A percentile compares a stretch with the other conserved stretches of the same genome.
Evolutionary conservation across 2,888 invertebrate species (phyloP).

Genomic region (Dryocosmus kuriphilus): DNA sequence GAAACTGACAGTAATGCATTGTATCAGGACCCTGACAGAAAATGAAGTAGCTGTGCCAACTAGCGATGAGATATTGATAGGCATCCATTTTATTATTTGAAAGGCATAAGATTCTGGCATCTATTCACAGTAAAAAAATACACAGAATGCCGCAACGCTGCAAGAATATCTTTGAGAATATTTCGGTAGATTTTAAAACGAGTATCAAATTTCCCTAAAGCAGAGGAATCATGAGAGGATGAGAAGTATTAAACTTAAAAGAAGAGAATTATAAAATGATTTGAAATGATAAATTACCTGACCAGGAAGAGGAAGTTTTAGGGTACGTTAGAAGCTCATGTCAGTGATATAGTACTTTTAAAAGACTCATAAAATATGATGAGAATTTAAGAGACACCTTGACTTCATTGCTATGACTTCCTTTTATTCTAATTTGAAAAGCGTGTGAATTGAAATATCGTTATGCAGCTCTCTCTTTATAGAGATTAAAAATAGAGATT

Average conservation of each 20-base stretch:
- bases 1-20: not conserved
- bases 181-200: constrained; percentile 15
- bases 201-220: not conserved
- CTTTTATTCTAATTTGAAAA: not conserved
- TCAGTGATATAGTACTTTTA: not conserved
- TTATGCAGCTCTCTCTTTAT: not conserved
- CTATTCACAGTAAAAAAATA: not conserved
- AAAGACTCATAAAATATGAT: not conserved
- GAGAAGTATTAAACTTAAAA: not conserved
- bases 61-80: not conserved
- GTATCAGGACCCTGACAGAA: not conserved
- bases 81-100: not conserved
- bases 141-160: not conserved
- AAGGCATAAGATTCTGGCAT: not conserved
- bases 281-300: not conserved
- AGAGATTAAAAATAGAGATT: not conserved
- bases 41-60: not conserved
- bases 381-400: not conserved
- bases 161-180: constrained; percentile 9
- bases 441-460: not conserved
- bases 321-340: not conserved
- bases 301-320: not conserved
- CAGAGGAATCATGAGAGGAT: not conserved
- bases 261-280: not conserved
- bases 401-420: not conserved